Evolutionary conservation across 2,888 invertebrate species (phyloP), one percentile per base, ranked within the genome.

Genomic region (Dasypolia templi): DNA sequence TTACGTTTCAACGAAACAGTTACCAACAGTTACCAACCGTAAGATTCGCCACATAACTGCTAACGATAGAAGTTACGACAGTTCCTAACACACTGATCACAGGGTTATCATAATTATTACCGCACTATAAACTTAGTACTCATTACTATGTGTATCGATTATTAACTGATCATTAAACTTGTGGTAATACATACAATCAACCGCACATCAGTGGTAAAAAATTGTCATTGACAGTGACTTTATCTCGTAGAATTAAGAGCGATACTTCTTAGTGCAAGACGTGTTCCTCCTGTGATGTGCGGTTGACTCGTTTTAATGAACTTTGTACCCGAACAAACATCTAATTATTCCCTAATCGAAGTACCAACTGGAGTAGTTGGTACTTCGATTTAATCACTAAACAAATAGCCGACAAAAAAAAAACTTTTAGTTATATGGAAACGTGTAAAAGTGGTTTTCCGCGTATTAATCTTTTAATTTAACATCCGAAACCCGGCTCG

Each of bases 101-200:
- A 7, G 19, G 72, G 70, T 42, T 59, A 59, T 72, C 58, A 58
- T 32, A 19, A 26, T 19, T 17, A 58, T 11, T 49, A 71, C 17
- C 12, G 17, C 39, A 55, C 29, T 26, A 22, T 19, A 46, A 46
- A 71, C 4, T 29, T n/a, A 66, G 22, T 5, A 55, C 44, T 68
- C n/a, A 39, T 35, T 39, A 42, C 19, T 53, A 19, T n/a, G 9
- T 67, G n/a, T 71, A 26, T 26, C n/a, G 14, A 29, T 17, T 11
- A 63, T 44, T 3, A 35, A 46, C 26, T 42, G 49, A 69, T 70
- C 39, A 72, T 17, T 49, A n/a, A 58, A 19, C 29, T 17, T 3
- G 0, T 72, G 56, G 35, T n/a, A 49, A 70, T n/a, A 71, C 22
- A 5, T 35, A 56, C 26, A 39, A 5, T 39, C 39, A 39, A 39